phyloP scores from a whole-genome alignment of 2,888 invertebrate genomes.

The Elmis aenea region DNA sequence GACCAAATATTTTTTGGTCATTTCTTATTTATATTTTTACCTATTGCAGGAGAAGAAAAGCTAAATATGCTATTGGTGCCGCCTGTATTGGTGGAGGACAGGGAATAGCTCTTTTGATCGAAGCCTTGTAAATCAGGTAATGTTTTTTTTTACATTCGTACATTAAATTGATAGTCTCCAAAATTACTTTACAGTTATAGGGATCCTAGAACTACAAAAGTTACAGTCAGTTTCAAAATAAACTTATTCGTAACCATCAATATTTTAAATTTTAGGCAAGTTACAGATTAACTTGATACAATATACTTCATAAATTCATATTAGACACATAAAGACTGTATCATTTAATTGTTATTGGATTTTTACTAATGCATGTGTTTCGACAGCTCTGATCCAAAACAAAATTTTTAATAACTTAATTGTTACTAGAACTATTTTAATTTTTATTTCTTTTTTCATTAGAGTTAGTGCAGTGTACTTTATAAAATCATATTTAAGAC shows the following conservation, averaged over 20 bases:
- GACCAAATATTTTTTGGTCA: not conserved
- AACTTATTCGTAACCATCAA: not conserved
- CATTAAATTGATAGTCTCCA: not conserved
- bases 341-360: no score
- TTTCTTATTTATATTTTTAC: constrained; percentile 15
- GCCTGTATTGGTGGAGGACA: constrained; percentile 99
- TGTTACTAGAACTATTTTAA: not conserved
- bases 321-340: no score
- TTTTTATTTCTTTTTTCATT: no score
- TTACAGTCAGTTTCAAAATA: not conserved
- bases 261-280: no score
- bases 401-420: no score
- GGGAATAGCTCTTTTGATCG: constrained; percentile 90
- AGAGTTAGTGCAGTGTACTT: no score
- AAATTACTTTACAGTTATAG: not conserved
- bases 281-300: no score
- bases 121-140: constrained; percentile 55
- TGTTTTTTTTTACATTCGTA: not conserved
- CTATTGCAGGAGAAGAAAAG: constrained; percentile 67
- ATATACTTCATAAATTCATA: no score
- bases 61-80: constrained; percentile 85
- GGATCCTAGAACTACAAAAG: not conserved
- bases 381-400: no score
- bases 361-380: no score
- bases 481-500: no score